Conservation (phyloP, 2,888 invertebrate genomes). For the Andrena praecox region DNA sequence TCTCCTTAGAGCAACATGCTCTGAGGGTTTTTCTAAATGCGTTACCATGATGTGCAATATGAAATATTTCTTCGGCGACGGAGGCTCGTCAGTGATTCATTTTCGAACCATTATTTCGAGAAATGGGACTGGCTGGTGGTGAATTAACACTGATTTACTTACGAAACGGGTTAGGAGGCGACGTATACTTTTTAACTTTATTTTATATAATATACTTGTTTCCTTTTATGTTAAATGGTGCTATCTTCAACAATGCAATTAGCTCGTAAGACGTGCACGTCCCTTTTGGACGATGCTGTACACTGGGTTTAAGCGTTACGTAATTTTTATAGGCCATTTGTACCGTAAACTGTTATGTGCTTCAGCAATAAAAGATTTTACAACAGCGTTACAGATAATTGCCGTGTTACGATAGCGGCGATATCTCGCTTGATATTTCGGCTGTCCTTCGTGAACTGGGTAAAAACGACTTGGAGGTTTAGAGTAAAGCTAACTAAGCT, state of each 20-base stretch:
- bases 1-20: too few relatives aligned
- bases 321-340: conserved; percentile 41
- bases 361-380: conserved; percentile 44
- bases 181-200: not conserved
- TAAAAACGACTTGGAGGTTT: not conserved
- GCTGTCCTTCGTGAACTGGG: not conserved
- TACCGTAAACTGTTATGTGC: conserved; percentile 18
- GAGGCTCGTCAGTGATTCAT: not conserved
- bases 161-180: not conserved
- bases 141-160: not conserved
- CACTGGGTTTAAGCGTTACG: conserved; percentile 3
- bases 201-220: conserved; percentile 14
- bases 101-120: not conserved
- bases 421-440: not conserved
- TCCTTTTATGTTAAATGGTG: conserved; percentile 16
- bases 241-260: conserved; percentile 53
- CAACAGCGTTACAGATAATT: not conserved
- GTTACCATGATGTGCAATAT: not conserved
- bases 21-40: not conserved
- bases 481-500: too few relatives aligned
- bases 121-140: not conserved
- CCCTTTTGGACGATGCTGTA: not conserved
- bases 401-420: not conserved
- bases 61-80: too few relatives aligned
- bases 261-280: conserved; percentile 26